These are phyloP conservation scores for Spea bombifrons DNA, from an alignment of 2,113 vertebrate species.

Conservation along the genomic window DNA sequence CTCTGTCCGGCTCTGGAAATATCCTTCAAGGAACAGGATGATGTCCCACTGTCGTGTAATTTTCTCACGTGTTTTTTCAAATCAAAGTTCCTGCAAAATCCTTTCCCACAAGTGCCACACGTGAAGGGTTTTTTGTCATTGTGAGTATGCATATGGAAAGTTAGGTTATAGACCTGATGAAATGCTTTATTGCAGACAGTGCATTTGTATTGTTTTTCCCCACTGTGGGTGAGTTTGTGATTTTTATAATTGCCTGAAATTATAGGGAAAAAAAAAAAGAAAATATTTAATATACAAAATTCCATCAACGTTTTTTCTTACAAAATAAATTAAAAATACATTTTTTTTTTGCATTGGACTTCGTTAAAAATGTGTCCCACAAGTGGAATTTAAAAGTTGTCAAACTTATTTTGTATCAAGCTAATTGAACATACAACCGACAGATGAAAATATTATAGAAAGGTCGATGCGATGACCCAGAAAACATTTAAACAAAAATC, in stretches of 20 bases:
- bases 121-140: constrained; percentile 91
- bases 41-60: constrained; percentile 76
- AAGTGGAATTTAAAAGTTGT: constrained; percentile 80
- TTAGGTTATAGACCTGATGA: constrained; percentile 87
- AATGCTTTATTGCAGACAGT: constrained; percentile 89
- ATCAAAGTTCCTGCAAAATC: constrained; percentile 88
- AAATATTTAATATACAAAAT: not conserved
- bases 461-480: constrained; percentile 77
- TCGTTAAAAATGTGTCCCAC: constrained; percentile 68
- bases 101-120: constrained; percentile 84
- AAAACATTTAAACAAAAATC: constrained; percentile 56
- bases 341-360: constrained; percentile 51
- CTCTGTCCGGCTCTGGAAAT: constrained; percentile 77
- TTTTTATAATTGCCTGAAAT: constrained; percentile 76
- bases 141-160: constrained; percentile 92
- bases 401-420: constrained; percentile 86
- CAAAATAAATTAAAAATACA: not conserved
- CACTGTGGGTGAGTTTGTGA: constrained; percentile 87
- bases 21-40: constrained; percentile 68
- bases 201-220: constrained; percentile 88
- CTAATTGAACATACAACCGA: constrained; percentile 60
- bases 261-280: constrained; percentile 42
- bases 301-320: constrained; percentile 13
- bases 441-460: constrained; percentile 60
- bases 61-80: constrained; percentile 90